A percentile compares a stretch with the other conserved stretches of the same genome.
Evolutionary conservation across 2,113 vertebrate genomes (phyloP).

Genomic region (Stercorarius parasiticus): DNA sequence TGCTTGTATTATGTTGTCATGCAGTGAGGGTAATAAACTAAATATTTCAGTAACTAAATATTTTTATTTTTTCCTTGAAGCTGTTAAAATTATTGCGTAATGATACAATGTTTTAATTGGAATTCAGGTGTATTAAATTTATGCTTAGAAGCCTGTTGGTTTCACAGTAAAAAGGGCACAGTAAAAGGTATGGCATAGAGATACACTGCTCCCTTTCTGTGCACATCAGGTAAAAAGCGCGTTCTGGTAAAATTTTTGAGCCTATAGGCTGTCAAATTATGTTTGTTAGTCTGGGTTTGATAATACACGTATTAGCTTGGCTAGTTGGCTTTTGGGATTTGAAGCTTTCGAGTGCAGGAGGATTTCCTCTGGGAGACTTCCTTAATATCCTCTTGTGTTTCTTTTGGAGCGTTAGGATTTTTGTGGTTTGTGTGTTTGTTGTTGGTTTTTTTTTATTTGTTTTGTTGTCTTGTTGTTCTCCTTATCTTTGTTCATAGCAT

Average conservation of each 20-base stretch:
- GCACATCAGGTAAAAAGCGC: background rate
- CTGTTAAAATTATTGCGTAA: background rate
- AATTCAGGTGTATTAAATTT: background rate
- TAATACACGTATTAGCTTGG: background rate
- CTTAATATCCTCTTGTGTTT: background rate
- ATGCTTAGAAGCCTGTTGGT: background rate
- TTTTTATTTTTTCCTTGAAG: background rate
- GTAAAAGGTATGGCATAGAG: background rate
- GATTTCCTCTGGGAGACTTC: background rate
- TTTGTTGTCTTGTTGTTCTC: background rate
- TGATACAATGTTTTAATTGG: background rate
- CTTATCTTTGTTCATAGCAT: background rate
- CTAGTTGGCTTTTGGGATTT: background rate
- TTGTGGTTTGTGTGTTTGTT: background rate
- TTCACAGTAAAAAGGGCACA: background rate
- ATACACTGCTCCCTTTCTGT: background rate
- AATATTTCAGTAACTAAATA: background rate
- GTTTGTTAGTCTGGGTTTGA: background rate
- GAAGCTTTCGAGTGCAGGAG: background rate
- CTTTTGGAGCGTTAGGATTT: background rate
- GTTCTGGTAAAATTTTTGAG: background rate
- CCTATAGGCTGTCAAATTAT: background rate
- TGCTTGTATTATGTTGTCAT: background rate
- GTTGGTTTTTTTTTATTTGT: background rate
- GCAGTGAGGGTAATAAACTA: background rate